Percentiles rank a stretch among this genome's conserved stretches.
Conservation (phyloP, 2,888 invertebrate genomes). For the Dynastes grantii region DNA sequence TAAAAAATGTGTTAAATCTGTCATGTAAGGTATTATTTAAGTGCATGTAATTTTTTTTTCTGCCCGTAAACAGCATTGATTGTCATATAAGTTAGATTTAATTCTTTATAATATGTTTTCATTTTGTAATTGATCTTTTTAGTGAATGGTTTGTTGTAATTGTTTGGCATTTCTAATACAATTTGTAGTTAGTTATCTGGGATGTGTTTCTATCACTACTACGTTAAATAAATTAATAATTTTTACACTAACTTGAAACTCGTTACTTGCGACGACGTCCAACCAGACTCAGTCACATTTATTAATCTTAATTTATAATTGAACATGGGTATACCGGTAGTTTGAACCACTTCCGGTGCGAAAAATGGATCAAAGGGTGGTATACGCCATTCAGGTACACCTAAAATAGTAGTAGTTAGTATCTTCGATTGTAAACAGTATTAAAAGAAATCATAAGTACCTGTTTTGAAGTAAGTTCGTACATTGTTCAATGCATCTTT, state of each 20-base stretch:
- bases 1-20: not conserved
- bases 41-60: too few relatives aligned
- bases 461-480: constrained; percentile 81
- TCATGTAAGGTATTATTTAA: not conserved
- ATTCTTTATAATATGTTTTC: too few relatives aligned
- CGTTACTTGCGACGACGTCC: constrained; percentile 83
- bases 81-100: too few relatives aligned
- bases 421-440: not conserved
- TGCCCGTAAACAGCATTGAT: too few relatives aligned
- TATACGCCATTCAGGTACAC: constrained; percentile 81
- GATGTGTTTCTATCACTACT: too few relatives aligned
- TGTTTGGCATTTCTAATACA: too few relatives aligned
- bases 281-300: constrained; percentile 84
- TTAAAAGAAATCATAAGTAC: constrained; percentile 66
- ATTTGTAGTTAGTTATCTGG: too few relatives aligned
- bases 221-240: too few relatives aligned
- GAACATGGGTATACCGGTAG: constrained; percentile 76
- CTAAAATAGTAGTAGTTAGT: constrained; percentile 68
- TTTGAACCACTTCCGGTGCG: constrained; percentile 78
- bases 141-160: too few relatives aligned
- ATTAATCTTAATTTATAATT: constrained; percentile 82
- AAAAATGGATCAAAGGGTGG: constrained; percentile 86
- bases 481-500: constrained; percentile 81
- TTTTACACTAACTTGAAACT: constrained; percentile 77
- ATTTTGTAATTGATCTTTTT: too few relatives aligned